Conservation (phyloP, 2,888 invertebrate genomes). For the Coremacera marginata region DNA sequence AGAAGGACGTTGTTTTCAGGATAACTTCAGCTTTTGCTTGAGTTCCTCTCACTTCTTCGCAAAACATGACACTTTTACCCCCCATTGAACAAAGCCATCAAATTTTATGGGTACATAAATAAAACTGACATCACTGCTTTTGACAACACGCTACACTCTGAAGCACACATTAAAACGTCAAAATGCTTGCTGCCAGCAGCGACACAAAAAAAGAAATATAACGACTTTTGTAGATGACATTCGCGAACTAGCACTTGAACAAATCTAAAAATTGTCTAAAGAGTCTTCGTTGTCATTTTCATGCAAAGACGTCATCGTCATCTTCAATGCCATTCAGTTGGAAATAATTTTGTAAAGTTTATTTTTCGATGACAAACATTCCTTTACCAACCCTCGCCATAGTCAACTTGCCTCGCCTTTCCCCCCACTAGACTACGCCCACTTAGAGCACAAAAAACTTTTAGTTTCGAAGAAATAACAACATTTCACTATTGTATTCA, state of each 20-base stretch:
- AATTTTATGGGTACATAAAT: not conserved
- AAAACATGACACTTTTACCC: not conserved
- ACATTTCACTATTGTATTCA: not conserved
- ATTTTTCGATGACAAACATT: not conserved
- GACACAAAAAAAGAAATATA: not conserved
- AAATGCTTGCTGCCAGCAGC: not conserved
- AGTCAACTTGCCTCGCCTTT: too few species aligned
- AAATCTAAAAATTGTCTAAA: conserved; percentile 62
- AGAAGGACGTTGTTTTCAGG: not conserved
- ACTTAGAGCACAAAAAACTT: not conserved
- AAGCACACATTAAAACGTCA: not conserved
- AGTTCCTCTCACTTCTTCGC: not conserved
- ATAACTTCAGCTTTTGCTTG: not conserved
- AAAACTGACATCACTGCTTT: conserved; percentile 5
- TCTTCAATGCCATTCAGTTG: not conserved
- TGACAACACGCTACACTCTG: not conserved
- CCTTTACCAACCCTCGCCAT: not conserved
- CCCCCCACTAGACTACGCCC: too few species aligned
- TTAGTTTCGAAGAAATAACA: not conserved
- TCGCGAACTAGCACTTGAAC: conserved; percentile 39
- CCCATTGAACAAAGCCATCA: not conserved
- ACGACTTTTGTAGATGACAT: not conserved
- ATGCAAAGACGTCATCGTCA: conserved; percentile 47
- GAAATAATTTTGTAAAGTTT: not conserved
- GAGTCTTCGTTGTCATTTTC: conserved; percentile 60